Base-by-base conservation (phyloP, 2,797 vertebrate genomes). In the Syngnathus rostellatus region DNA sequence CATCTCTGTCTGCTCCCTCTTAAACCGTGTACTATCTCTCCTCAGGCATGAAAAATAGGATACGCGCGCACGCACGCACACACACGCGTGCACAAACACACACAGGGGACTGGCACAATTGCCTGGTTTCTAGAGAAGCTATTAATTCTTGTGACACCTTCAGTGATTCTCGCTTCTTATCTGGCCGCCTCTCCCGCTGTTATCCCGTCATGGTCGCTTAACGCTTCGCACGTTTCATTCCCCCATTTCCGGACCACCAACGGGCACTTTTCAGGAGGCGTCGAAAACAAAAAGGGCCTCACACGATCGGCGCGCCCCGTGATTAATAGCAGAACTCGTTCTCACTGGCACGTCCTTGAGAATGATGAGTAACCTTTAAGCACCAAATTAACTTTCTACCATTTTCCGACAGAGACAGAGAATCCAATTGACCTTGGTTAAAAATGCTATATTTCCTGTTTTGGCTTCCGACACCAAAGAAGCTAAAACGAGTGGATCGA, bases 111-210 rank as follows among this genome's bases (percentile, higher is more conserved):
- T 23, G 39, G 19, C 39, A 61, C 19, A 61, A 41, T 61, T 43
- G 39, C 59, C 58, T 60, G 1, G 58, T 41, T 61, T 61, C n/a
- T n/a, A 61, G 8, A 11, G 11, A 61, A 61, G 40, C 60, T 62
- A 62, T 62, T 25, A 43, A 62, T 62, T 45, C 60, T 41, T 14
- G 2, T 62, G 60, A 62, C 60, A 45, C 23, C 2, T 45, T 62
- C 59, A 21, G 21, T 45, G 60, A 62, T 62, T 45, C 41, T 62
- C 12, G n/a, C 10, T 62, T 45, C 40, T 62, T 43, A 62, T 43
- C 60, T 43, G n/a, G n/a, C 41, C n/a, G 40, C 60, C 11, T 62
- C 40, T 62, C 40, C 12, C 21, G 60, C 60, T 62, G 60, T 23
- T 62, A 43, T 25, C 40, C 10, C 40, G 21, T 41, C 60, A 14